phyloP scores from a whole-genome alignment of 1,140 invertebrate species.

The Diachasmimorpha longicaudata region DNA sequence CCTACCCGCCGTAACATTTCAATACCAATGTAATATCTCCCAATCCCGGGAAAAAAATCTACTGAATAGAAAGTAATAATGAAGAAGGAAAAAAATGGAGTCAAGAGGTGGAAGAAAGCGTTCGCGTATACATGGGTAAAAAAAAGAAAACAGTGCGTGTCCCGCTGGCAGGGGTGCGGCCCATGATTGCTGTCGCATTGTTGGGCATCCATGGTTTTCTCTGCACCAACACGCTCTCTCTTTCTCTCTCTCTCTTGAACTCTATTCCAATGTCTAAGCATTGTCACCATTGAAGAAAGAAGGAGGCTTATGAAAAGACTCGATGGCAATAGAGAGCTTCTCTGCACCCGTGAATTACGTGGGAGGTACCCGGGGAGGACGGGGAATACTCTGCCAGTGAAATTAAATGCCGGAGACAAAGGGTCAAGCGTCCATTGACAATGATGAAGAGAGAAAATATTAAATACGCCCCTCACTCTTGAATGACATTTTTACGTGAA shows the following conservation, averaged over 20 bases:
- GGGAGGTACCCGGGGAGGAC: constrained; percentile 40
- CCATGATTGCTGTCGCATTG: constrained; percentile 62
- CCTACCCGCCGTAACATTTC: neutral
- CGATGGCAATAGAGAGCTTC: constrained; percentile 1
- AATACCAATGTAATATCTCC: neutral
- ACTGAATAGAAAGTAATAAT: constrained; percentile 24
- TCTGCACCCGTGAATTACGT: constrained; percentile 32
- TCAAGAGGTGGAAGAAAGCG: constrained; percentile 33
- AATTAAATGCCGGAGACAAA: constrained; percentile 63
- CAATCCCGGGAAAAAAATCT: constrained; percentile 25
- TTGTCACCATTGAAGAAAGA: constrained; percentile 26
- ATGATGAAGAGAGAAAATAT: constrained; percentile 43
- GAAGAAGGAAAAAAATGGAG: constrained; percentile 15
- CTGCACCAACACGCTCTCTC: constrained; percentile 18
- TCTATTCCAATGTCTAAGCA: constrained; percentile 14
- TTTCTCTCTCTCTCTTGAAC: neutral
- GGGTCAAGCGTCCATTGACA: constrained; percentile 62
- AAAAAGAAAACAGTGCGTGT: constrained; percentile 36
- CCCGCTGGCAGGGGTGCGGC: constrained; percentile 60
- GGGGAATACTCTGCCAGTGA: constrained; percentile 25
- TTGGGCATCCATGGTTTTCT: constrained; percentile 27
- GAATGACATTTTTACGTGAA: neutral
- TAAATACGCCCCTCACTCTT: constrained; percentile 51
- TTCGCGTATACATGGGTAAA: constrained; percentile 26
- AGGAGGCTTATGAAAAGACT: constrained; percentile 12